Evolutionary conservation across 2,113 vertebrate genomes (phyloP).

Genomic region (Condylura cristata): DNA sequence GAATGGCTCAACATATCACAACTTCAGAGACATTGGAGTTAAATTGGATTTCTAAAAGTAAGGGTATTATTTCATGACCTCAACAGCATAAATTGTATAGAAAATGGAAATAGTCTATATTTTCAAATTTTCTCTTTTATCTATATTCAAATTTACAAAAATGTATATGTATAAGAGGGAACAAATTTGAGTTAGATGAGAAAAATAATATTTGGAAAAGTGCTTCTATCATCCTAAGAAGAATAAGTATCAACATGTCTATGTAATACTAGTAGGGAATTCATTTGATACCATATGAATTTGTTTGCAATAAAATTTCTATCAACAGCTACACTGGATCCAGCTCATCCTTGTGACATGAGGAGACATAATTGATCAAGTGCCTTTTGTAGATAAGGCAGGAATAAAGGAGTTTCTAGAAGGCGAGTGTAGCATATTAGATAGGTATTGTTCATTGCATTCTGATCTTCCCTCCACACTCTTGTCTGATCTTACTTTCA

Average conservation of each 20-base stretch:
- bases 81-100: neutral
- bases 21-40: neutral
- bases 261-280: neutral
- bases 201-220: neutral
- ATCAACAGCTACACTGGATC: neutral
- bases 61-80: neutral
- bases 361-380: neutral
- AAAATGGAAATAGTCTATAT: neutral
- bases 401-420: neutral
- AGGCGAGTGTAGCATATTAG: neutral
- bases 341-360: neutral
- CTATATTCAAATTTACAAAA: neutral
- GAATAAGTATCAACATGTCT: neutral
- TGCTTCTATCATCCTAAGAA: neutral
- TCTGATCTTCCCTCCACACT: neutral
- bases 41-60: conserved; percentile 12
- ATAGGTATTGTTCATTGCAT: neutral
- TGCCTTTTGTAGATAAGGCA: neutral
- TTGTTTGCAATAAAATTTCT: neutral
- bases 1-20: neutral
- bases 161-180: neutral
- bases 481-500: neutral
- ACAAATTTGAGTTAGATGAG: neutral
- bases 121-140: neutral
- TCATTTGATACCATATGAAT: neutral